phyloP scores from a whole-genome alignment of 2,113 vertebrate species.

The Delphinapterus leucas region DNA sequence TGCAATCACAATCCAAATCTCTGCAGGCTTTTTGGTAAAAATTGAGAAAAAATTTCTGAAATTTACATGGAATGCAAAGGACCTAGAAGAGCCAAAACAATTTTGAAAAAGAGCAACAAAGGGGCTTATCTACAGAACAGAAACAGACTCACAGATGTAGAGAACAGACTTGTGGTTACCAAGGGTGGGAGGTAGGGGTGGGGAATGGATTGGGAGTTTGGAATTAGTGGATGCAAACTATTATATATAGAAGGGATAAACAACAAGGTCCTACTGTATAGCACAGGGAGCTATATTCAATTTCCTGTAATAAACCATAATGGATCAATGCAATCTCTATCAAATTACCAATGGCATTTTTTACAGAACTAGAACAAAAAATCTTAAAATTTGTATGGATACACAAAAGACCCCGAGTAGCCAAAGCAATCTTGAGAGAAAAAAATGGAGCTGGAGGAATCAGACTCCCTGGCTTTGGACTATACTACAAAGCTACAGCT shows the following conservation, averaged over 20 bases:
- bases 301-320: too few species aligned
- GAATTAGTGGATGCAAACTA: background rate
- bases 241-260: background rate
- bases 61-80: background rate
- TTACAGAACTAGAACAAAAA: too few species aligned
- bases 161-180: background rate
- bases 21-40: background rate
- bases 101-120: background rate
- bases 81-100: background rate
- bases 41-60: constrained; percentile 28
- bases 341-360: too few species aligned
- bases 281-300: too few species aligned
- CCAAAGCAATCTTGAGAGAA: too few species aligned
- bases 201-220: background rate
- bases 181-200: background rate
- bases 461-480: too few species aligned
- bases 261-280: background rate
- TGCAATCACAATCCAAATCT: background rate
- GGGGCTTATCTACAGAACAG: background rate
- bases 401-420: too few species aligned
- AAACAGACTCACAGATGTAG: background rate
- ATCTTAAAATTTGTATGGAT: too few species aligned
- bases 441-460: too few species aligned
- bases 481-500: too few species aligned
- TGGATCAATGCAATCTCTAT: too few species aligned